phyloP scores from a whole-genome alignment of 2,797 vertebrate species.

The Microctenopoma stevenorrisi region DNA sequence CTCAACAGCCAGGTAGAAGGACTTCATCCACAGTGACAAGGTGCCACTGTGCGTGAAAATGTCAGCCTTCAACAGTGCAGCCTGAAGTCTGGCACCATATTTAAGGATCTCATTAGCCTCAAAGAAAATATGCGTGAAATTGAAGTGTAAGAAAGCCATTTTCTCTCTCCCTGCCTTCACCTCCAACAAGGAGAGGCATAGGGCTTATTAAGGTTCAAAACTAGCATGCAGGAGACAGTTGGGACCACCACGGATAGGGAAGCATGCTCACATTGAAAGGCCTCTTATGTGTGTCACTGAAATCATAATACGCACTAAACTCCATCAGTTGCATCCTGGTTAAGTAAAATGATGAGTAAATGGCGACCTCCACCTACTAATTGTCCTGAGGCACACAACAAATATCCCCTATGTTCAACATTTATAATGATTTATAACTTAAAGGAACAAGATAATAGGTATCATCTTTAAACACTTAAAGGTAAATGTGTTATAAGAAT shows the following conservation, averaged over 20 bases:
- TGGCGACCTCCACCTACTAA: conserved; percentile 21
- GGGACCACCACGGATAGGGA: conserved; percentile 16
- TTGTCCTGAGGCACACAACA: not conserved
- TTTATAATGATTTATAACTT: no score
- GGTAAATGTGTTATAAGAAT: not conserved
- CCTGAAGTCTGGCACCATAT: conserved; percentile 83
- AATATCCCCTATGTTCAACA: no score
- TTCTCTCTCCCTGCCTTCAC: conserved; percentile 68
- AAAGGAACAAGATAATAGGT: no score
- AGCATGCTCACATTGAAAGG: conserved; percentile 35
- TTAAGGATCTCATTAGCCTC: conserved; percentile 87
- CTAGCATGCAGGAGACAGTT: conserved; percentile 56
- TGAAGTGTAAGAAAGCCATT: conserved; percentile 83
- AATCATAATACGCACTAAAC: conserved; percentile 35
- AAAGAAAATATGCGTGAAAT: conserved; percentile 85
- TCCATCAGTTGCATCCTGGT: conserved; percentile 26
- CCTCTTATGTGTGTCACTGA: conserved; percentile 16
- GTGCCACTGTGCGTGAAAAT: conserved; percentile 85
- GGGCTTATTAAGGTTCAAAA: conserved; percentile 81
- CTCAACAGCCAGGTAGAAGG: conserved; percentile 81
- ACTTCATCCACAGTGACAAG: conserved; percentile 85
- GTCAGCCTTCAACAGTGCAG: conserved; percentile 81
- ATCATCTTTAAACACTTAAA: no score
- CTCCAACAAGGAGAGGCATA: conserved; percentile 53
- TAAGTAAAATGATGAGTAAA: conserved; percentile 39